A percentile compares a stretch with the other conserved stretches of the same genome.
phyloP scores from a whole-genome alignment of 2,888 invertebrate species.

The Drosophila pseudotakahashii region DNA sequence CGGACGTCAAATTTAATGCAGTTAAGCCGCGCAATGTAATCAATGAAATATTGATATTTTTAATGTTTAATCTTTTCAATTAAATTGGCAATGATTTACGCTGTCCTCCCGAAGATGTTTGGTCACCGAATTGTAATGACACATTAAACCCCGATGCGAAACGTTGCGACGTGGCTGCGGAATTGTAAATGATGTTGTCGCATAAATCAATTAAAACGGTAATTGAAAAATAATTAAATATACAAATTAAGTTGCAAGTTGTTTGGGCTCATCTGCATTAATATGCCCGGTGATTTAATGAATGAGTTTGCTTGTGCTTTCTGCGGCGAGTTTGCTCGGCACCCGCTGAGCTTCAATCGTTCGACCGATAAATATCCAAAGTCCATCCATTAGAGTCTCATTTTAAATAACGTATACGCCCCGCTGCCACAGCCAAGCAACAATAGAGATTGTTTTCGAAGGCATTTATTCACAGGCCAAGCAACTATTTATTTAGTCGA shows the following conservation, averaged over 20 bases:
- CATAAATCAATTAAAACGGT: constrained; percentile 73
- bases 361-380: constrained; percentile 26
- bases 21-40: constrained; percentile 54
- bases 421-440: constrained; percentile 24
- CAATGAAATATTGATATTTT: constrained; percentile 74
- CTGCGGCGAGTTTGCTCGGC: not conserved
- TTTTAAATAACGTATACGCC: constrained; percentile 23
- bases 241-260: constrained; percentile 60
- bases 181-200: constrained; percentile 60
- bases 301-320: constrained; percentile 11
- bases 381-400: constrained; percentile 18
- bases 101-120: constrained; percentile 39
- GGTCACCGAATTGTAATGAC: constrained; percentile 34
- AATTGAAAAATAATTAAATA: constrained; percentile 65
- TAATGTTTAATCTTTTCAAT: constrained; percentile 78
- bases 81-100: constrained; percentile 69
- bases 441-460: constrained; percentile 22
- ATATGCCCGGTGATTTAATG: constrained; percentile 33
- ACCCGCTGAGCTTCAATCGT: constrained; percentile 15
- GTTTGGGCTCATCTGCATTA: constrained; percentile 29
- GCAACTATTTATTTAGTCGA: constrained; percentile 17
- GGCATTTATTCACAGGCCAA: constrained; percentile 18
- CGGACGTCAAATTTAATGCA: constrained; percentile 55
- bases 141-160: constrained; percentile 27
- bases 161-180: constrained; percentile 33